Evolutionary conservation across 2,113 vertebrate genomes (phyloP), one percentile per base, ranked within the genome.

Genomic region (Oplegnathus fasciatus): DNA sequence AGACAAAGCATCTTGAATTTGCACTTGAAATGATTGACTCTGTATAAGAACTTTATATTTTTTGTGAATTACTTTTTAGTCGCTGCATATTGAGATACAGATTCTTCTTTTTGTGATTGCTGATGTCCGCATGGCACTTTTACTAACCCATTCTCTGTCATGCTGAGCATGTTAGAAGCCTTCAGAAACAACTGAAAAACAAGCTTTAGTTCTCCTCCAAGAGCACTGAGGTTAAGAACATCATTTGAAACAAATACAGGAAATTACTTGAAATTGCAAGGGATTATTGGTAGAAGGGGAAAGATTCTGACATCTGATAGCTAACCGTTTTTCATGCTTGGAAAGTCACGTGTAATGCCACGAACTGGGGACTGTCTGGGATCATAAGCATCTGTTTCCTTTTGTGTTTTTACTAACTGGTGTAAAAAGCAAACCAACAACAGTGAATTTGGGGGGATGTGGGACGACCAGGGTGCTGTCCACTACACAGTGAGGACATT

Each of bases 181-280:
- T 52, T 70, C 8, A 1, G 4, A 32, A 22, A 70, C 65, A 42
- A 7, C 28, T 46, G 26, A 17, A n/a, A 52, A 24, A 2, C 18
- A 6, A 28, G 17, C n/a, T 18, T 14, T 6, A 15, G 10, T 14
- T 34, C 2, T 28, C 7, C 5, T 64, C 54, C 40, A 50, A 26
- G 46, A 58, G 30, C 40, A 11, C 32, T 5, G 1, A 67, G 52
- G 5, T 24, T 24, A 8, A 73, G 50, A 78, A 44, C 67, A 64
- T 26, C 24, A 24, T 55, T 46, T 83, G 22, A 22, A 46, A 10
- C 4, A 3, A 65, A 15, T 30, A 62, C 55, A 64, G n/a, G 68
- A 67, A 70, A 83, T 65, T 22, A 57, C 17, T 44, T 30, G 28
- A 65, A 68, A 74, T 54, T 68, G 62, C 32, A 75, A 75, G 40